Evolutionary conservation across 1,140 invertebrate genomes (phyloP).

Genomic region (Apis dorsata): DNA sequence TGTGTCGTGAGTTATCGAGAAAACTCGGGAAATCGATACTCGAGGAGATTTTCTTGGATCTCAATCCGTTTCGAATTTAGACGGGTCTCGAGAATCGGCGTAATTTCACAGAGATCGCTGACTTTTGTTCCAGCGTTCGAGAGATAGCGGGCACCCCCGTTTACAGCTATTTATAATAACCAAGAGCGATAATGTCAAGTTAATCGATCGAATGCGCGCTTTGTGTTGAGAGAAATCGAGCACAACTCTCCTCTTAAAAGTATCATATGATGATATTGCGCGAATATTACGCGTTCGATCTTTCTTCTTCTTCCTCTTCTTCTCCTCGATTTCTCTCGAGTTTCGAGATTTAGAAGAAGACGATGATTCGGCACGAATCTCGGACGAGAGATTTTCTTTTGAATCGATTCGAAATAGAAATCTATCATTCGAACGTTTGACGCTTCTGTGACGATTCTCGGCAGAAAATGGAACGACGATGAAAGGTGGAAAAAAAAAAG

Average conservation of each 20-base stretch:
- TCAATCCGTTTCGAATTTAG: background rate
- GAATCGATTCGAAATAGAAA: too few relatives aligned
- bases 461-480: background rate
- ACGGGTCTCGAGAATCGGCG: background rate
- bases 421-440: background rate
- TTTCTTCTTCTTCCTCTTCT: too few relatives aligned
- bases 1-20: background rate
- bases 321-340: background rate
- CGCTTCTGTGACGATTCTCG: background rate
- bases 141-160: conserved; percentile 41
- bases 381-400: background rate
- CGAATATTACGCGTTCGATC: background rate
- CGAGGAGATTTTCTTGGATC: background rate
- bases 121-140: conserved; percentile 49
- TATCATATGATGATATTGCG: too few relatives aligned
- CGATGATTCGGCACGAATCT: too few relatives aligned
- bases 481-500: background rate
- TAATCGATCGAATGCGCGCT: conserved; percentile 50
- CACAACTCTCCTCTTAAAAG: background rate
- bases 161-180: conserved; percentile 45
- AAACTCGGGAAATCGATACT: background rate
- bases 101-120: conserved; percentile 22
- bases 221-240: conserved; percentile 11
- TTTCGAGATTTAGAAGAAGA: too few relatives aligned
- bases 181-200: conserved; percentile 45